phyloP scores from a whole-genome alignment of 2,888 invertebrate species.

The Tipula unca region DNA sequence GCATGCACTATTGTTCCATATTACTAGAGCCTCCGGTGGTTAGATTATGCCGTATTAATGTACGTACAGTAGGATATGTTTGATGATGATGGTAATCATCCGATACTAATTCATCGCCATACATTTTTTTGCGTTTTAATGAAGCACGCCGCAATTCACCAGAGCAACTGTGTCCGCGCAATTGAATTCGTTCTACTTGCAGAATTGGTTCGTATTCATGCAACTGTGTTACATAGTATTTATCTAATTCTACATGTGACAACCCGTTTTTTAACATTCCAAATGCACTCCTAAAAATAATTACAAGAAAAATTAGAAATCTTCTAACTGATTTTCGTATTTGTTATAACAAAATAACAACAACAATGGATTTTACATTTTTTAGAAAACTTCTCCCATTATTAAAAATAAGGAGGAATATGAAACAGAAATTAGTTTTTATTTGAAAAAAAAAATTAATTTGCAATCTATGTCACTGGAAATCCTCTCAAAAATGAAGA shows the following conservation, averaged over 20 bases:
- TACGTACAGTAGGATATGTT: not conserved
- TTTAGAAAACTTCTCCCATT: too few species aligned
- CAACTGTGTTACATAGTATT: constrained; percentile 33
- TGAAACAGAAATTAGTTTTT: too few species aligned
- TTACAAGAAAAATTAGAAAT: too few species aligned
- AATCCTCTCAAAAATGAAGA: too few species aligned
- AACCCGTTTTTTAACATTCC: constrained; percentile 31
- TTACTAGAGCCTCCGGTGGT: not conserved
- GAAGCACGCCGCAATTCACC: constrained; percentile 31
- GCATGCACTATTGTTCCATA: not conserved
- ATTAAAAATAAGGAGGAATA: too few species aligned
- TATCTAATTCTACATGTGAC: constrained; percentile 33
- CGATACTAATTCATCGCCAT: constrained; percentile 26
- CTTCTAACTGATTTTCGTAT: too few species aligned
- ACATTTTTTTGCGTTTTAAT: constrained; percentile 32
- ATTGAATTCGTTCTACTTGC: constrained; percentile 34
- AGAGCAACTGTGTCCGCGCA: constrained; percentile 33
- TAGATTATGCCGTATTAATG: not conserved
- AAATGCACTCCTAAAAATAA: constrained; percentile 31
- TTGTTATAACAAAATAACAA: too few species aligned
- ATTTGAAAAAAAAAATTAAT: too few species aligned
- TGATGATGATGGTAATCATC: not conserved
- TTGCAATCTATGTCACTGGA: too few species aligned
- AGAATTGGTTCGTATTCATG: constrained; percentile 36
- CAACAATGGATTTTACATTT: too few species aligned